These are phyloP conservation scores for Rhabdomys dilectus DNA, from an alignment of 2,113 vertebrate genomes.

Conservation along the genomic window DNA sequence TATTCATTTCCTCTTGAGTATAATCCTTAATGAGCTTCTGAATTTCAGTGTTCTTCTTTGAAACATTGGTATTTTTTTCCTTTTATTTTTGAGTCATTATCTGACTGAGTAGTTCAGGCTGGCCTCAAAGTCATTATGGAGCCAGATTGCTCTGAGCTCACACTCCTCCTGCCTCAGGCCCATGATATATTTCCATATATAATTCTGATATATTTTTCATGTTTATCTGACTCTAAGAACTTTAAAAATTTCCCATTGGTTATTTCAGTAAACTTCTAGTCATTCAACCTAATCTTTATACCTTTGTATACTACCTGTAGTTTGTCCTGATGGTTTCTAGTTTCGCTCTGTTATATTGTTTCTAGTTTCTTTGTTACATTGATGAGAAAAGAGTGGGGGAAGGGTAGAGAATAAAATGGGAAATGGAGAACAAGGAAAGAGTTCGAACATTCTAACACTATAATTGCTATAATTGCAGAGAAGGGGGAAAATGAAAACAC, in stretches of 20 bases:
- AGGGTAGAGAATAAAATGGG: neutral
- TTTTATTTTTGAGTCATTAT: neutral
- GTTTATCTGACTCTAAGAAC: neutral
- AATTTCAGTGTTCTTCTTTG: neutral
- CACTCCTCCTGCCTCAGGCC: neutral
- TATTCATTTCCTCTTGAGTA: neutral
- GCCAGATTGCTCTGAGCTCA: too few species aligned
- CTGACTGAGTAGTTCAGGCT: neutral
- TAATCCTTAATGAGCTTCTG: neutral
- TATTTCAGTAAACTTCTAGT: neutral
- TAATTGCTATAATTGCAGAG: too few species aligned
- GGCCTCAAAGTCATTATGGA: neutral
- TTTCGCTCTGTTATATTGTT: neutral
- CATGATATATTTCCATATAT: too few species aligned
- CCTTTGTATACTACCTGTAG: neutral
- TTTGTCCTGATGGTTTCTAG: neutral
- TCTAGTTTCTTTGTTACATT: neutral
- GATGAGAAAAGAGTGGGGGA: neutral
- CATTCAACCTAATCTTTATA: neutral
- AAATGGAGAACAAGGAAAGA: neutral
- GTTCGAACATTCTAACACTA: too few species aligned
- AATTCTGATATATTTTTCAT: neutral
- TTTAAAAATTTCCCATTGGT: neutral
- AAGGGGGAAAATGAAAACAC: neutral
- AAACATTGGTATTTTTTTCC: neutral